Evolutionary conservation across 2,113 vertebrate genomes (phyloP).

Genomic region (Lethenteron reissneri): DNA sequence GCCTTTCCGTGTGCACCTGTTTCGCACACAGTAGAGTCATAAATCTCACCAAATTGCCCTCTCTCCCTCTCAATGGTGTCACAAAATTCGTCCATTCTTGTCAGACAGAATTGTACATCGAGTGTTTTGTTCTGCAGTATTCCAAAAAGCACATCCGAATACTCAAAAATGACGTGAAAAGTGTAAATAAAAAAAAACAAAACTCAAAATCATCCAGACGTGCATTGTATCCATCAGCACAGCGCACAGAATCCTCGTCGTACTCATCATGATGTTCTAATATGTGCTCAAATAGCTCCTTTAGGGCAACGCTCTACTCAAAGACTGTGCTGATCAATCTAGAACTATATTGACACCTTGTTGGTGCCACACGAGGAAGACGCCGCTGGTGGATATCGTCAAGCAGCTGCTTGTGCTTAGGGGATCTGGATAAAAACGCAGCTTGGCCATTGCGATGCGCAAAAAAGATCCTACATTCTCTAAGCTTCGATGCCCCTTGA

Average conservation of each 20-base stretch:
- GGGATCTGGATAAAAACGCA: constrained; percentile 8
- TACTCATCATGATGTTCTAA: too few relatives aligned
- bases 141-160: constrained; percentile 10
- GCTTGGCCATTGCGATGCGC: constrained; percentile 6
- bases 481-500: not conserved
- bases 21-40: too few relatives aligned
- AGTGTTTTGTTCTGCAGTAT: constrained; percentile 10
- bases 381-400: too few relatives aligned
- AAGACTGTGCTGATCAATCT: too few relatives aligned
- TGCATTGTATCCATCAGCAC: not conserved
- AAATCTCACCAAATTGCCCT: not conserved
- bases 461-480: constrained; percentile 6
- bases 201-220: constrained; percentile 11
- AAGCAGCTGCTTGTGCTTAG: not conserved
- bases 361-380: too few relatives aligned
- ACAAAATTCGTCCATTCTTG: constrained; percentile 11
- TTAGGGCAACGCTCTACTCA: not conserved
- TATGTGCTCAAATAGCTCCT: not conserved
- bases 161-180: constrained; percentile 8
- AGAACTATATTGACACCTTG: too few relatives aligned
- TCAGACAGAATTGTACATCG: constrained; percentile 9
- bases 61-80: constrained; percentile 10
- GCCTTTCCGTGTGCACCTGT: too few relatives aligned
- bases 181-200: constrained; percentile 11
- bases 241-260: too few relatives aligned